Evolutionary conservation across 2,797 vertebrate genomes (phyloP), one percentile per base, ranked within the genome.

Genomic region (Cuculus canorus): DNA sequence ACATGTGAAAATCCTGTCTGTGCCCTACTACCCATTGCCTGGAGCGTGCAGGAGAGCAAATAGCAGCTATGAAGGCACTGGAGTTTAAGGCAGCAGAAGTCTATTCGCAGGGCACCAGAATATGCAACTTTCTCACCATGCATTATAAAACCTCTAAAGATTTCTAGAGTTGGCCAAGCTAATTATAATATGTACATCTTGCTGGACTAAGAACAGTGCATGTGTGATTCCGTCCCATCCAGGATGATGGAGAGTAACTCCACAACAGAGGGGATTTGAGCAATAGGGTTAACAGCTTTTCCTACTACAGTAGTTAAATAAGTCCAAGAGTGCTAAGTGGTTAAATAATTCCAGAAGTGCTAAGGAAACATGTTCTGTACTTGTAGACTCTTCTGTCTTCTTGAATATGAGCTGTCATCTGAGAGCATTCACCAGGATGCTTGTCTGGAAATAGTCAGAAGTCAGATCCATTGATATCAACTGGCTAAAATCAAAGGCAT

Each of bases 1-100:
- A 35, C 63, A 63, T 3, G 10, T 87, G 53, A 90, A 93, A 92
- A 92, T 86, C 45, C 9, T 86, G 56, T 61, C 66, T 75, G 27
- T 76, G 53, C 28, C 76, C 60, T 75, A 45, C 18, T 21, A 87
- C 52, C 56, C 64, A 24, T 88, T 91, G 68, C 79, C 56, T 85
- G 87, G 76, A 88, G 73, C 11, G 7, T 54, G 30, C 27, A 60
- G 70, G 37, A 68, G 15, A 82, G 33, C 39, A 72, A 27, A 78
- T 7, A 63, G 52, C 22, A 43, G 50, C 37, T 83, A 28, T 4
- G 24, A 48, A 94, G 52, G 27, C 37, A 35, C 23, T 57, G 61
- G 47, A 68, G 57, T 52, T 78, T 61, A 70, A 57, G 56, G 30
- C 52, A 61, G 48, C 57, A 76, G 33, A 76, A 64, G 52, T 48